Evolutionary conservation across 1,140 invertebrate species (phyloP).

Genomic region (Pogonognathellus flavescens): DNA sequence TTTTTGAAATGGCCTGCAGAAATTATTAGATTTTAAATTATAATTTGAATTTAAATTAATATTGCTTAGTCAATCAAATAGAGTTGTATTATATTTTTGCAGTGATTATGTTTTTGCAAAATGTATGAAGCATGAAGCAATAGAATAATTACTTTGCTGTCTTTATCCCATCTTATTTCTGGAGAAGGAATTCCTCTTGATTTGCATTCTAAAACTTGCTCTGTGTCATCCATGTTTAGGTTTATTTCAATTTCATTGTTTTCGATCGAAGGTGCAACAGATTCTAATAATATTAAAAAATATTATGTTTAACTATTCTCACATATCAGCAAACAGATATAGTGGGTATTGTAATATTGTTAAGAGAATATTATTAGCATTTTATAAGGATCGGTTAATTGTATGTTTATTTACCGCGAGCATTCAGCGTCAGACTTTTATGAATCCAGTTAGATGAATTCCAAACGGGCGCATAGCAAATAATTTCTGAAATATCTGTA

Average conservation of each 20-base stretch:
- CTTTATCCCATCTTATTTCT: conserved; percentile 56
- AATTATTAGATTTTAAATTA: neutral
- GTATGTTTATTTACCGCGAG: conserved; percentile 27
- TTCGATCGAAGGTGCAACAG: conserved; percentile 14
- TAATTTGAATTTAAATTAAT: too few relatives aligned
- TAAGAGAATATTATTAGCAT: neutral
- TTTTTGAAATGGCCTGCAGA: neutral
- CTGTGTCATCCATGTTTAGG: conserved; percentile 54
- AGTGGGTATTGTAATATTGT: too few relatives aligned
- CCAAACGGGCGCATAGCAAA: conserved; percentile 64
- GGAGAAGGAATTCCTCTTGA: conserved; percentile 28
- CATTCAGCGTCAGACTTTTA: conserved; percentile 23
- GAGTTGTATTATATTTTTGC: too few relatives aligned
- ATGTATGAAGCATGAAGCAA: neutral
- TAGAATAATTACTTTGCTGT: conserved; percentile 41
- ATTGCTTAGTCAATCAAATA: too few relatives aligned
- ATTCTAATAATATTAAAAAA: too few relatives aligned
- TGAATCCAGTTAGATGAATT: conserved; percentile 58
- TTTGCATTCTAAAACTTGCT: conserved; percentile 53
- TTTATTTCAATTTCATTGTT: neutral
- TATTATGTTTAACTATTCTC: too few relatives aligned
- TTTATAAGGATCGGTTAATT: neutral
- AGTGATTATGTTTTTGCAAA: too few relatives aligned
- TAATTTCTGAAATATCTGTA: conserved; percentile 53
- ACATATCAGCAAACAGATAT: too few relatives aligned